Percentiles rank a stretch among this genome's conserved stretches.
These are phyloP conservation scores for Phycodurus eques DNA, from an alignment of 2,113 vertebrate genomes.

Conservation along the genomic window DNA sequence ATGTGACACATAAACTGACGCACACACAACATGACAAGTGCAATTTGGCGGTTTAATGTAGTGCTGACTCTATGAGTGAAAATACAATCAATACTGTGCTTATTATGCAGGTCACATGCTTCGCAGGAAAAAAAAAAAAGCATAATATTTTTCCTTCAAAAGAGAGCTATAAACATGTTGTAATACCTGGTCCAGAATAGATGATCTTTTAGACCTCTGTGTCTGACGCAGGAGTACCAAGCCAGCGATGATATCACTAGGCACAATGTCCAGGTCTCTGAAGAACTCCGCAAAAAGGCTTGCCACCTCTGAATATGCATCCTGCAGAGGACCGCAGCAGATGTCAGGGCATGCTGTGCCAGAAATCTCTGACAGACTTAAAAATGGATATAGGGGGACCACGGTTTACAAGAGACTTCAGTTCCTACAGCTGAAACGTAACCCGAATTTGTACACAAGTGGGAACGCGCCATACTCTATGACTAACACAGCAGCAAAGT, in stretches of 20 bases:
- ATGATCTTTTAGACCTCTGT: constrained; percentile 87
- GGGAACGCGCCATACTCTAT: too few species aligned
- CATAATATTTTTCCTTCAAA: background rate
- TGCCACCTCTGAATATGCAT: constrained; percentile 98
- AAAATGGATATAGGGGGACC: background rate
- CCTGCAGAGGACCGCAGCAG: constrained; percentile 69
- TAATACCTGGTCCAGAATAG: constrained; percentile 79
- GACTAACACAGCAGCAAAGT: too few species aligned
- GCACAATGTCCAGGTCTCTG: constrained; percentile 96
- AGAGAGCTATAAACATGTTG: background rate
- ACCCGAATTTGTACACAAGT: too few species aligned
- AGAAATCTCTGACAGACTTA: background rate
- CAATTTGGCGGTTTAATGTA: background rate
- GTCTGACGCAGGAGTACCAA: constrained; percentile 92
- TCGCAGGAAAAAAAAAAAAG: background rate
- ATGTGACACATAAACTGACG: background rate
- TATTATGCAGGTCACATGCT: background rate
- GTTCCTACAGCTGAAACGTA: background rate
- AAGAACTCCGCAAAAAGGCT: constrained; percentile 98
- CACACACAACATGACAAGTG: background rate
- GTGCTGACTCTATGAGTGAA: background rate
- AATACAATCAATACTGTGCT: too few species aligned
- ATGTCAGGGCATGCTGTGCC: constrained; percentile 1
- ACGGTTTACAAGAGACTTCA: background rate
- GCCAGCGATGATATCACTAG: constrained; percentile 96